phyloP scores from a whole-genome alignment of 2,797 vertebrate species.

The Melopsittacus undulatus region DNA sequence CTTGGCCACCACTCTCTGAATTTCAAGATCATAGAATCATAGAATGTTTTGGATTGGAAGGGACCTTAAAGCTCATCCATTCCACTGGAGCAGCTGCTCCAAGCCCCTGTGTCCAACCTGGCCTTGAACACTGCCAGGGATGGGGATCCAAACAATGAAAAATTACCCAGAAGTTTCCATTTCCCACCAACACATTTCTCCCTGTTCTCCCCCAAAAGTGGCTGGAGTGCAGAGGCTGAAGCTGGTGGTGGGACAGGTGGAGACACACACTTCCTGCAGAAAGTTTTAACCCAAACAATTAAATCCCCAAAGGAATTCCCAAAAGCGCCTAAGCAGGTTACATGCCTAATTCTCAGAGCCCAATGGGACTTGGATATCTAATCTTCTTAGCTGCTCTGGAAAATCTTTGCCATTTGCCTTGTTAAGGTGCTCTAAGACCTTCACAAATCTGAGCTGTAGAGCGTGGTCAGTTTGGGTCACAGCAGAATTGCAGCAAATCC shows the following conservation, averaged over 20 bases:
- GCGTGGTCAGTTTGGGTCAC: slow-evolving; percentile 38
- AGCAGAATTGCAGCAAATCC: slow-evolving; percentile 35
- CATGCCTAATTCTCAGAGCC: slow-evolving; percentile 33
- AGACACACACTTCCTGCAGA: neutral
- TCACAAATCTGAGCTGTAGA: neutral
- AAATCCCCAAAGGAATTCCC: slow-evolving; percentile 54
- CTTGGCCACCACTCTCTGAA: accelerated
- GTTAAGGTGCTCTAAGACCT: slow-evolving; percentile 40
- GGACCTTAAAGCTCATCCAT: neutral
- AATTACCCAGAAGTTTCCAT: neutral
- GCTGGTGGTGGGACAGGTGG: neutral
- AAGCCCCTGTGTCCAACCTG: neutral
- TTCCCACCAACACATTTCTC: neutral
- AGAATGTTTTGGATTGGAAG: neutral
- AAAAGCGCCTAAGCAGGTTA: slow-evolving; percentile 45
- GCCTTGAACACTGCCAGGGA: neutral
- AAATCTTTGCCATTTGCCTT: slow-evolving; percentile 46
- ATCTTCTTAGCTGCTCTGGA: slow-evolving; percentile 53
- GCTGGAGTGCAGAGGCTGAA: neutral
- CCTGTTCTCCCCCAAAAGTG: neutral
- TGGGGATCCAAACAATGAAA: neutral
- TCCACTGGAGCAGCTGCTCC: neutral
- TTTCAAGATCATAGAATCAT: neutral
- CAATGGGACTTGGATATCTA: slow-evolving; percentile 22
- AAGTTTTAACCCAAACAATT: slow-evolving; percentile 36